A percentile compares a stretch with the other conserved stretches of the same genome.
These are phyloP conservation scores for Perizoma affinitatum DNA, from an alignment of 2,888 invertebrate genomes.

Conservation along the genomic window DNA sequence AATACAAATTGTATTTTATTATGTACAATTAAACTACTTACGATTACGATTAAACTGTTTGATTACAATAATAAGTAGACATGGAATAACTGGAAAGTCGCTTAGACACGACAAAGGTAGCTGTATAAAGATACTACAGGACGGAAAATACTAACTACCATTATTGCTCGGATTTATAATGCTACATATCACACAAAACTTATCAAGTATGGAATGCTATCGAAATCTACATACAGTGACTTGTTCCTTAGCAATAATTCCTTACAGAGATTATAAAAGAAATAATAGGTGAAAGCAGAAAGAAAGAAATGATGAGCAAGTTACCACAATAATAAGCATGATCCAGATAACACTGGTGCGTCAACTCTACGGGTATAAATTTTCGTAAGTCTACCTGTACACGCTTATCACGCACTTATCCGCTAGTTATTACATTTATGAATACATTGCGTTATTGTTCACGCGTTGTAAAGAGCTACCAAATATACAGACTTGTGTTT, in stretches of 20 bases:
- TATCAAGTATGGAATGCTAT: constrained; percentile 31
- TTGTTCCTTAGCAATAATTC: constrained; percentile 14
- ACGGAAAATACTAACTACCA: constrained; percentile 27
- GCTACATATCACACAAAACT: constrained; percentile 32
- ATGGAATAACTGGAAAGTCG: constrained; percentile 7
- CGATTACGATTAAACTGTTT: constrained; percentile 16
- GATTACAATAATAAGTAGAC: constrained; percentile 2
- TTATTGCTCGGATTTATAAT: constrained; percentile 28
- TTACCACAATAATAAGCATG: constrained; percentile 36
- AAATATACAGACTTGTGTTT: constrained; percentile 64
- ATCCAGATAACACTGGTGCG: constrained; percentile 35
- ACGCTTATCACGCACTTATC: constrained; percentile 13
- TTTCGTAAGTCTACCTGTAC: constrained; percentile 15
- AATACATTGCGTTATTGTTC: constrained; percentile 29
- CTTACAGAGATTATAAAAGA: constrained; percentile 7
- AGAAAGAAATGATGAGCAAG: constrained; percentile 32
- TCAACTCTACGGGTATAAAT: constrained; percentile 10
- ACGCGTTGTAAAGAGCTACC: constrained; percentile 42
- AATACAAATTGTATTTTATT: constrained; percentile 9
- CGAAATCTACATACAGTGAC: constrained; percentile 29
- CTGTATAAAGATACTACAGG: constrained; percentile 17
- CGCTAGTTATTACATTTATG: constrained; percentile 21
- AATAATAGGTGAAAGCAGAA: constrained; percentile 15
- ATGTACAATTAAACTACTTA: constrained; percentile 29
- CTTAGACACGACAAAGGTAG: constrained; percentile 7